Percentiles rank a stretch among this genome's conserved stretches.
These are phyloP conservation scores for Drosophila oshimai DNA, from an alignment of 1,140 invertebrate genomes.

Conservation along the genomic window DNA sequence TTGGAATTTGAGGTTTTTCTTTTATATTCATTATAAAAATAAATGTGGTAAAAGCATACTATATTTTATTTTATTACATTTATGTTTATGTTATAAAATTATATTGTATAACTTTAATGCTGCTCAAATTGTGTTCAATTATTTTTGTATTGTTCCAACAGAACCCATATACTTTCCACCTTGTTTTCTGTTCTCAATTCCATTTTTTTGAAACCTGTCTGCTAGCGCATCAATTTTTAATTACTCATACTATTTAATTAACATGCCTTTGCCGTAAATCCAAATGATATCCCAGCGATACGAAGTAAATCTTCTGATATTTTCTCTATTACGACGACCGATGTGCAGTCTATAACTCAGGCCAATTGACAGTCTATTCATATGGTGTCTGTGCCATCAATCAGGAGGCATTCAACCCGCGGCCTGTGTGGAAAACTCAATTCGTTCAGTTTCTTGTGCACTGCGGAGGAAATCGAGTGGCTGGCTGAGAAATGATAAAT, in stretches of 20 bases:
- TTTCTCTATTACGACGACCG: constrained; percentile 15
- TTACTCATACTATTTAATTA: constrained; percentile 35
- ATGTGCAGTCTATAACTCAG: constrained; percentile 55
- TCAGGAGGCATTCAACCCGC: constrained; percentile 61
- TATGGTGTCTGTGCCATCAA: constrained; percentile 49
- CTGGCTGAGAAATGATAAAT: constrained; percentile 44
- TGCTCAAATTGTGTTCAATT: no score
- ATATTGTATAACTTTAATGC: no score
- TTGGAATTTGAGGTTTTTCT: no score
- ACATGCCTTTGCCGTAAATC: constrained; percentile 31
- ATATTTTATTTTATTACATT: no score
- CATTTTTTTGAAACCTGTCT: background rate
- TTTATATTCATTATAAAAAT: no score
- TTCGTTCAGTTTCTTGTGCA: constrained; percentile 13
- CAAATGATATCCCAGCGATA: constrained; percentile 18
- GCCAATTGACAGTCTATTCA: constrained; percentile 60
- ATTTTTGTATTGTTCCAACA: no score
- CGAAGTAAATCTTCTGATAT: constrained; percentile 10
- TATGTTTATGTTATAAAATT: no score
- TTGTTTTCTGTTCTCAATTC: background rate
- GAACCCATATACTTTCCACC: constrained; percentile 2
- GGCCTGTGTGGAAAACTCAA: constrained; percentile 27
- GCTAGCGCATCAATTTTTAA: background rate
- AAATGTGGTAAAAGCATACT: no score
- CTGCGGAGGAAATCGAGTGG: constrained; percentile 46